Evolutionary conservation across 23 tunicate species (phyloP).

Genomic region (Trididemnum miniatum): DNA sequence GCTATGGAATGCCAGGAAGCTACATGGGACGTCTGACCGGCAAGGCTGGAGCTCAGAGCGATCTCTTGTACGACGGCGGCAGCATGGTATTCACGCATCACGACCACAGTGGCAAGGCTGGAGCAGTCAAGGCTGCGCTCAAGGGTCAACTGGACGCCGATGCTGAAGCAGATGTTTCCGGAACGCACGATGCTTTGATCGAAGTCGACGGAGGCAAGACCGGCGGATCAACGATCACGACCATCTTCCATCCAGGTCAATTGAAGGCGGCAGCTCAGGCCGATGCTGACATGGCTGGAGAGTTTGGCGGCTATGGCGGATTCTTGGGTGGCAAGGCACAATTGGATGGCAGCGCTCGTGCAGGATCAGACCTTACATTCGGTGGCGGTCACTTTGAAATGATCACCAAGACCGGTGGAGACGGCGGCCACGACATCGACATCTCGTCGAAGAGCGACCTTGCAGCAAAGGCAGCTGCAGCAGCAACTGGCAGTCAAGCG

Average conservation of each 20-base stretch:
- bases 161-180: background rate
- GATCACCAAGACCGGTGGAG: background rate
- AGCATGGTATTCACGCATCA: background rate
- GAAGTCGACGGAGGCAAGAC: slow-evolving; percentile 30
- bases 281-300: background rate
- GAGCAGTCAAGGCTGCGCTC: slow-evolving; percentile 22
- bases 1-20: slow-evolving; percentile 10
- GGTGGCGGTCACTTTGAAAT: background rate
- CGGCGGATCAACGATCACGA: background rate
- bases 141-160: background rate
- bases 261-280: background rate
- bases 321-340: slow-evolving; percentile 1
- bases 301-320: background rate
- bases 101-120: slow-evolving; percentile 1
- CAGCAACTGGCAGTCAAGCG: background rate
- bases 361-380: background rate
- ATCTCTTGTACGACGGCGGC: background rate
- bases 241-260: slow-evolving; percentile 4
- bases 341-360: background rate
- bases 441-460: background rate
- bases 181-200: slow-evolving; percentile 10
- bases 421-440: background rate
- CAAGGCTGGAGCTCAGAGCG: slow-evolving; percentile 3
- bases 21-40: background rate
- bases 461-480: background rate